Evolutionary conservation across 2,113 vertebrate genomes (phyloP).

Genomic region (Mellivora capensis): DNA sequence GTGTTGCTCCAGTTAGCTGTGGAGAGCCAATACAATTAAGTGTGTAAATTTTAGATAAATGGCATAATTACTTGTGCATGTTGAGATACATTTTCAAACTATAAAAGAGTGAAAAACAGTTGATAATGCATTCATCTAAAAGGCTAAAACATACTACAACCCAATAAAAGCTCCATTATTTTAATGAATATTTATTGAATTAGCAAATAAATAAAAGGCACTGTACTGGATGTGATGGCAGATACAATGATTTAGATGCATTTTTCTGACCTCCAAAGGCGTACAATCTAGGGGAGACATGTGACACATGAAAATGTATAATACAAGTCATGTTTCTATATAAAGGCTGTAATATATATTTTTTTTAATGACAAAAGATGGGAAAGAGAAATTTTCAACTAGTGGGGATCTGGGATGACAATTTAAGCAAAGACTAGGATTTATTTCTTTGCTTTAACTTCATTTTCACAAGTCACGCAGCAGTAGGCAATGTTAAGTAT

Average conservation of each 20-base stretch:
- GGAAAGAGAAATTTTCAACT: conserved; percentile 29
- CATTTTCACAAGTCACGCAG: conserved; percentile 20
- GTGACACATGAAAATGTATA: conserved; percentile 38
- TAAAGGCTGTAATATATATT: background rate
- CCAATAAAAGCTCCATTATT: conserved; percentile 44
- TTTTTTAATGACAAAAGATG: background rate
- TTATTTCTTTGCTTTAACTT: conserved; percentile 29
- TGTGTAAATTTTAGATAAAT: background rate
- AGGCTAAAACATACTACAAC: conserved; percentile 31
- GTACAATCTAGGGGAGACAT: conserved; percentile 61
- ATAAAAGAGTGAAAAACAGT: background rate
- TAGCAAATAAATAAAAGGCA: conserved; percentile 54
- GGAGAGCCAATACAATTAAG: background rate
- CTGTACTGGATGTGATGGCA: conserved; percentile 50
- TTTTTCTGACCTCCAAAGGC: conserved; percentile 61
- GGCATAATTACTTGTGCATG: background rate
- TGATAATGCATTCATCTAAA: conserved; percentile 3
- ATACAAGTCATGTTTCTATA: conserved; percentile 31
- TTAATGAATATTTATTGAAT: conserved; percentile 63
- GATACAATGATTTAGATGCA: conserved; percentile 32
- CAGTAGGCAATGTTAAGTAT: background rate
- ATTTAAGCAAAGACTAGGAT: background rate
- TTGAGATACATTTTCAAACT: conserved; percentile 8
- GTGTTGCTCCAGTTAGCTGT: background rate
- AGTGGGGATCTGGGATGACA: background rate